A percentile compares a stretch with the other conserved stretches of the same genome.
phyloP scores from a whole-genome alignment of 2,888 invertebrate species.

The Perithous albicinctus region DNA sequence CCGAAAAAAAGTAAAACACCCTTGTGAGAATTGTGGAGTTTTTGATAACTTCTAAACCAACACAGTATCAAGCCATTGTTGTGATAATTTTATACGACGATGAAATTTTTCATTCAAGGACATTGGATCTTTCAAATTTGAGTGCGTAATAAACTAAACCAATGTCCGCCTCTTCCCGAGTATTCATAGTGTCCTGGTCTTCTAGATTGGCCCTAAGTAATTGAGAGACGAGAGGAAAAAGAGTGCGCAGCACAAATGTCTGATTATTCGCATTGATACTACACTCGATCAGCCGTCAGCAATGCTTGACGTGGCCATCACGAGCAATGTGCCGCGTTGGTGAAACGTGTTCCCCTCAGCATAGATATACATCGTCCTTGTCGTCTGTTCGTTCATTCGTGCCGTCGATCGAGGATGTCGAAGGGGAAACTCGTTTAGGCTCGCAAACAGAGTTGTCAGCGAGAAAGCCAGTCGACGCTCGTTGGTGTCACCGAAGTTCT shows the following conservation, averaged over 20 bases:
- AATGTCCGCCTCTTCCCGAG: too few species aligned
- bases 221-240: not conserved
- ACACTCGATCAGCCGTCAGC: constrained; percentile 57
- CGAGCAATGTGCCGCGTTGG: constrained; percentile 35
- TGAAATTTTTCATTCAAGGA: too few species aligned
- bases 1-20: too few species aligned
- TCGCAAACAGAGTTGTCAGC: constrained; percentile 70
- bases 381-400: constrained; percentile 49
- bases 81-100: too few species aligned
- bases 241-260: constrained; percentile 27
- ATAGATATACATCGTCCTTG: constrained; percentile 7
- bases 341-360: constrained; percentile 44
- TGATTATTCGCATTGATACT: constrained; percentile 59
- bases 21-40: too few species aligned
- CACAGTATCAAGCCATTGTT: too few species aligned
- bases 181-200: too few species aligned
- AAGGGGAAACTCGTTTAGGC: constrained; percentile 64
- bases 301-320: constrained; percentile 50
- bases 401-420: constrained; percentile 38
- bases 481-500: constrained; percentile 56
- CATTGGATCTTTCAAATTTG: too few species aligned
- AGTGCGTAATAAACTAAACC: too few species aligned
- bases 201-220: too few species aligned
- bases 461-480: constrained; percentile 64
- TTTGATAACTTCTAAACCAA: too few species aligned